Percentiles rank a stretch among this genome's conserved stretches.
Evolutionary conservation across 2,888 invertebrate genomes (phyloP).

Genomic region (Acleris sparsana): DNA sequence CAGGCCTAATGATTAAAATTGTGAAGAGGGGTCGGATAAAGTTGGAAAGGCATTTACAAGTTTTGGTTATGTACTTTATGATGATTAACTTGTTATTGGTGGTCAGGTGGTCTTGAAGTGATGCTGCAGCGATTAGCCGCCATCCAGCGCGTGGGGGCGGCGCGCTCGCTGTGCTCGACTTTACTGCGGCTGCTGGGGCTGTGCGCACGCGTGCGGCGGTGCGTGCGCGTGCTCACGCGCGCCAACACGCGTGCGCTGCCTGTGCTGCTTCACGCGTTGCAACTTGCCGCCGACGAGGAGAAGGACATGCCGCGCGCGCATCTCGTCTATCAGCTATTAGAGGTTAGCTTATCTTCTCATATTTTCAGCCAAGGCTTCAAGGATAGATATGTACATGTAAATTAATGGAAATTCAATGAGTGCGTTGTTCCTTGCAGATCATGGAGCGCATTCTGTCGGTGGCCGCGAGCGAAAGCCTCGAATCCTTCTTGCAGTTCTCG

Average conservation of each 20-base stretch:
- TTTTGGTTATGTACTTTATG: too few relatives aligned
- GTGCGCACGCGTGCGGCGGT: conserved; percentile 94
- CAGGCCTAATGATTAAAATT: too few relatives aligned
- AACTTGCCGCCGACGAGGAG: conserved; percentile 84
- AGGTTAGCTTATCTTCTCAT: conserved; percentile 73
- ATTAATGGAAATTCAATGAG: conserved; percentile 25
- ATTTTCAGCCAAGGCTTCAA: neutral
- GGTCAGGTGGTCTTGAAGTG: conserved; percentile 85
- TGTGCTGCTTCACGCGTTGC: conserved; percentile 92
- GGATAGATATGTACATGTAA: conserved; percentile 18
- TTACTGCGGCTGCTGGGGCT: conserved; percentile 94
- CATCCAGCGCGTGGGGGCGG: conserved; percentile 93
- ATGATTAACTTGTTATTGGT: neutral
- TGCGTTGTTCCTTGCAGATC: conserved; percentile 80
- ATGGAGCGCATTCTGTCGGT: conserved; percentile 97
- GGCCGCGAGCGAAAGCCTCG: conserved; percentile 93
- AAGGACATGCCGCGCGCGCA: conserved; percentile 88
- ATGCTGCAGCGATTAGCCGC: conserved; percentile 94
- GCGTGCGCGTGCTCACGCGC: conserved; percentile 94
- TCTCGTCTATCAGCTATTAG: conserved; percentile 94
- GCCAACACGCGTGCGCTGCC: conserved; percentile 93
- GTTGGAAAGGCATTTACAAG: too few relatives aligned
- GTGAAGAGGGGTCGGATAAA: too few relatives aligned
- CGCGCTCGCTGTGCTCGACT: conserved; percentile 94
- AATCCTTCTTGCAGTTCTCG: conserved; percentile 93